Evolutionary conservation across 2,797 vertebrate genomes (phyloP), one percentile per base, ranked within the genome.

Genomic region (Scarus forsteni): DNA sequence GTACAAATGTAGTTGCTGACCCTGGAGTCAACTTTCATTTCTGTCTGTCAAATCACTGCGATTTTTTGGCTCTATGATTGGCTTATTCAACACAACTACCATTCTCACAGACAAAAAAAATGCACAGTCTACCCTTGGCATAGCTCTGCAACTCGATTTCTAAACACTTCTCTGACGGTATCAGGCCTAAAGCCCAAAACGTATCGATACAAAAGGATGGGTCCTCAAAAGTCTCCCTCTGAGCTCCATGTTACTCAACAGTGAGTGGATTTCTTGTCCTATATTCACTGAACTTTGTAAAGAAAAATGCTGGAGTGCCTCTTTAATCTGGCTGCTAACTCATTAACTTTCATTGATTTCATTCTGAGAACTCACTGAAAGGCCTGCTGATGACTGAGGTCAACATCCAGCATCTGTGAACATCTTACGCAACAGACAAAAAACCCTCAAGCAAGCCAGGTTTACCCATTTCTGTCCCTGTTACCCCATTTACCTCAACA

Each of bases 341-440:
- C 61, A 92, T 94, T 93, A 92, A 93, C 91, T 85, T 85, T 35
- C 52, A 93, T 92, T 86, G 92, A 92, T 45, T 86, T 74, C 0
- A 18, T 93, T 90, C 85, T 59, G 53, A 80, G 89, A 92, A 93
- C n/a, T 0, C 36, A 38, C 19, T 52, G 52, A 70, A 70, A 76
- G 54, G 57, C 49, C 60, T 16, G 8, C n/a, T 8, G 63, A 34
- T 60, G 65, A 74, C 40, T 36, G 46, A 74, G 85, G 77, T 84
- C 83, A 79, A 61, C 63, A 62, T 56, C 55, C 50, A 51, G 19
- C 0, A 19, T 19, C 18, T 16, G 10, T 34, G 27, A 51, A 19
- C 74, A 73, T 73, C 46, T 92, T 88, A 78, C 55, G 67, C 68
- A 92, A 90, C 40, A 58, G 5, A 36, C 46, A 52, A 49, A 53